Evolutionary conservation across 2,113 vertebrate species (phyloP), one percentile per base, ranked within the genome.

Genomic region (Isichthys henryi): DNA sequence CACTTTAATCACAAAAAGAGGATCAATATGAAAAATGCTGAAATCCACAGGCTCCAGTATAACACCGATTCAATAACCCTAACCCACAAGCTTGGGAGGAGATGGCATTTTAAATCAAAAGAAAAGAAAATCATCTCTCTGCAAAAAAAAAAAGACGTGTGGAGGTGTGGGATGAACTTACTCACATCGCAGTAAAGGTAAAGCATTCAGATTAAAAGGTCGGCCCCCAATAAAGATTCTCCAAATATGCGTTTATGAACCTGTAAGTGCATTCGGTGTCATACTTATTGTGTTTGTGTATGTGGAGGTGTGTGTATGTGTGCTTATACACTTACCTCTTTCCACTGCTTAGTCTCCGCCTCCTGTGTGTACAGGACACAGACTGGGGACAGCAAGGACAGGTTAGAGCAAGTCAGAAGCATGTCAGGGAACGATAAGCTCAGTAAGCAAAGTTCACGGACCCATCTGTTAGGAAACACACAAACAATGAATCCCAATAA

Each of bases 291-390:
- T 77, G 35, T 39, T 77, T 39, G 13, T 43, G 74, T 17, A n/a
- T 48, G 21, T 45, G 23, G 82, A 84, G 19, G 10, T 49, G 82
- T 49, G 82, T 10, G 50, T 88, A 89, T 90, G 50, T 88, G 5
- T 82, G 85, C 2, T 46, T 53, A 50, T 7, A 74, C 46, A 88
- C 97, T 95, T 96, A 98, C 98, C 98, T 99, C 98, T 91, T 95
- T 92, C 98, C 98, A 99, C 89, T 99, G 98, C 92, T 97, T 97
- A 92, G 94, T 96, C 93, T 98, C 97, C 39, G 96, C 96, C 6
- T 96, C 96, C 94, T 99, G 98, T n/a, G 96, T 97, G 92, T 99
- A 98, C 92, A 99, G 95, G 91, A 99, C 97, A 23, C 98, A 97
- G 90, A 99, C 98, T 99, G 95, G 17, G 89, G 85, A 86, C 88